Evolutionary conservation across 2,888 invertebrate species (phyloP), one percentile per base, ranked within the genome.

Genomic region (Athetis lepigone): DNA sequence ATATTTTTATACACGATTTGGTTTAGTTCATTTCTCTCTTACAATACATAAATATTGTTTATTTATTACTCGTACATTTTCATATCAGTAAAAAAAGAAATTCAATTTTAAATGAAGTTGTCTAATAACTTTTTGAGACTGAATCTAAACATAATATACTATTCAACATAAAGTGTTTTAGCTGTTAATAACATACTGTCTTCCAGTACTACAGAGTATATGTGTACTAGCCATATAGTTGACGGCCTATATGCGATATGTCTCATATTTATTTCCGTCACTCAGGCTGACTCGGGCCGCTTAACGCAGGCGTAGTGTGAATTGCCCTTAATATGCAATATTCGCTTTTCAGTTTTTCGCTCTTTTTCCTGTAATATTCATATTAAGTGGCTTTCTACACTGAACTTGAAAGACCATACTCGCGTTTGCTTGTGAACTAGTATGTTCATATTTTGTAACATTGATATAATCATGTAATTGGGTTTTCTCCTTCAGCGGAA

Each of bases 181-280:
- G n/a, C n/a, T n/a, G n/a, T n/a, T n/a, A 61, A 61, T 64, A 70
- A 69, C 59, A 71, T 68, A 62, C 39, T 19, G 45, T 56, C 43
- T 27, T 50, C 6, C 42, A 19, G 21, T 18, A 19, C 25, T 23
- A 52, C 46, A n/a, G 36, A 63, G 58, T 60, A 51, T 56, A 61
- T 52, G 62, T 45, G 51, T 27, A 29, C 40, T 45, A 18, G 40
- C 47, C 46, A 49, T 66, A 43, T 23, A 57, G 56, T 29, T 49
- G 43, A 11, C 42, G 47, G 45, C 51, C 39, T 58, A 45, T 66
- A 73, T 69, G 69, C 47, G 69, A 77, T 77, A 77, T 63, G 45
- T 58, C 58, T 66, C 56, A 69, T 66, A 63, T 73, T 73, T 70
- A 77, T 70, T 77, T 66, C 58, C 58, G 66, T 64, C 74, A 50